Evolutionary conservation across 2,797 vertebrate species (phyloP), one percentile per base, ranked within the genome.

Genomic region (Channa striata): DNA sequence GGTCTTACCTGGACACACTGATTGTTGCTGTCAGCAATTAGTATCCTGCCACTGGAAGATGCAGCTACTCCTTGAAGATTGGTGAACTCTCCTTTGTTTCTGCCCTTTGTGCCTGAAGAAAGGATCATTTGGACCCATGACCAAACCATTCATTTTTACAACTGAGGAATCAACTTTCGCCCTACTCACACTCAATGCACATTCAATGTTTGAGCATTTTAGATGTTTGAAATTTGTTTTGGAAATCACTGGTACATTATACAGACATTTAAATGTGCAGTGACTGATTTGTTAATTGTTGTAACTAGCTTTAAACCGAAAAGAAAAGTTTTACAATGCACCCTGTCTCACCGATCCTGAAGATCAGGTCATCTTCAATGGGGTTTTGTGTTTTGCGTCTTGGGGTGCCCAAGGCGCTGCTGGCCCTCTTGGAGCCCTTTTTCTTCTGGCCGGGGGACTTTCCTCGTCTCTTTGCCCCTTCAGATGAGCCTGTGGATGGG

Each of bases 1-100:
- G 23, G 11, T 8, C 37, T 25, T 93, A 99, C 98, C 97, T 99
- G 98, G 23, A 98, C 96, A 83, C 97, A 99, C 67, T 99, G 98
- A 87, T 99, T 99, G 93, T 99, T 99, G 90, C 98, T 99, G 88
- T 99, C 98, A 49, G 98, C 98, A 57, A 99, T 99, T 81, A 99
- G 78, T 81, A 99, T 96, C 88, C 93, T 96, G 80, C 95, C 96
- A 39, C 20, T 95, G 72, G 95, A 89, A 37, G 97, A 97, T 7
- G 98, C 95, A 56, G 97, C 96, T 47, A 99, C 97, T 51, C 98
- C 98, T 84, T 99, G 98, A 47, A 99, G 96, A 91, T 99, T 99
- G 66, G 97, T 99, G 87, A 99, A 99, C 89, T 99, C 98, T 44
- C 98, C 98, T 93, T 99, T 99, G 89, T 99, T 99, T 92, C 98